These are phyloP conservation scores for Enoplolaimus lenunculus DNA, from an alignment of 2,888 invertebrate genomes.

Conservation along the genomic window DNA sequence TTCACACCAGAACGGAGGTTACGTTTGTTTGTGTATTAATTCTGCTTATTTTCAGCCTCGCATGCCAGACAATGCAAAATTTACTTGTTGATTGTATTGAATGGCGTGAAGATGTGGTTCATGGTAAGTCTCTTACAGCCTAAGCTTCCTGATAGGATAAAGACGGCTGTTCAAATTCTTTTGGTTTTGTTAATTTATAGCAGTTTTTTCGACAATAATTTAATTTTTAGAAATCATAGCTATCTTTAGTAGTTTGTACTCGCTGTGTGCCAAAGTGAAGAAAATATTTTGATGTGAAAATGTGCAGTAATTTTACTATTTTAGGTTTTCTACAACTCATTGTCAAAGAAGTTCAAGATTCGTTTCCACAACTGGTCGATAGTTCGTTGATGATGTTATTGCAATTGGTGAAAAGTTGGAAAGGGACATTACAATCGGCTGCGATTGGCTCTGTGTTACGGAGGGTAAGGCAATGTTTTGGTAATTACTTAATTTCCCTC, in stretches of 20 bases:
- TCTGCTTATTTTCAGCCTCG: constrained; percentile 29
- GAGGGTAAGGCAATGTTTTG: not conserved
- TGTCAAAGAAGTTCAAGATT: constrained; percentile 76
- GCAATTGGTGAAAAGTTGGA: constrained; percentile 81
- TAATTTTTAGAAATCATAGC: too few relatives aligned
- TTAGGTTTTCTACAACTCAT: constrained; percentile 81
- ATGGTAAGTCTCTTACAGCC: constrained; percentile 46
- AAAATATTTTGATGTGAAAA: too few relatives aligned
- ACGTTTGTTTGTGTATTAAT: too few relatives aligned
- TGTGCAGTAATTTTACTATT: too few relatives aligned
- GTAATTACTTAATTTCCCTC: too few relatives aligned
- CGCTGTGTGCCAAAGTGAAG: too few relatives aligned
- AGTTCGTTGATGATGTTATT: constrained; percentile 79
- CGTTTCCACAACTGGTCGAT: constrained; percentile 74
- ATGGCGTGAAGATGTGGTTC: constrained; percentile 87
- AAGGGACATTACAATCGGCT: constrained; percentile 42
- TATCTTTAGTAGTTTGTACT: too few relatives aligned
- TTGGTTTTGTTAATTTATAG: too few relatives aligned
- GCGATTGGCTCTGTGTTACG: not conserved
- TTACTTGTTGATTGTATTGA: constrained; percentile 87
- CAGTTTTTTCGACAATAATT: too few relatives aligned
- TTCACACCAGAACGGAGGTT: too few relatives aligned
- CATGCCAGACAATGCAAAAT: constrained; percentile 53
- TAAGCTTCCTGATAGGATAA: too few relatives aligned
- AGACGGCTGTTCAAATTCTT: too few relatives aligned